These are phyloP conservation scores for Archivesica marissinica DNA, from an alignment of 1,140 invertebrate genomes.

Conservation along the genomic window DNA sequence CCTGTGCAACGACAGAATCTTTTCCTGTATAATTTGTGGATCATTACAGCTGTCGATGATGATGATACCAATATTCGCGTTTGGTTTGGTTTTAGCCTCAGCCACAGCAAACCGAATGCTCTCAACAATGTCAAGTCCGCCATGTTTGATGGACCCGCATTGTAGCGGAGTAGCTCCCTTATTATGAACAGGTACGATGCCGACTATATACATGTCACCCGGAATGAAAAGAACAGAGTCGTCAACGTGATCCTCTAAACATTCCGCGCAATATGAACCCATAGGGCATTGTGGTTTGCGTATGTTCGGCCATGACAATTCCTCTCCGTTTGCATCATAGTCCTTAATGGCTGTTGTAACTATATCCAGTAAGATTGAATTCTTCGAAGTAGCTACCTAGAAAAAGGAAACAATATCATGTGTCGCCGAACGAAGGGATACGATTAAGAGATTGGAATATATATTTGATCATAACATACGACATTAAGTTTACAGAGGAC, in stretches of 20 bases:
- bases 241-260: background rate
- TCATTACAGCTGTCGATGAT: constrained; percentile 61
- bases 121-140: constrained; percentile 48
- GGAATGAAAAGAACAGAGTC: background rate
- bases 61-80: constrained; percentile 39
- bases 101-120: constrained; percentile 37
- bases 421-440: too few relatives aligned
- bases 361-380: background rate
- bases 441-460: too few relatives aligned
- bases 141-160: constrained; percentile 50
- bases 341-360: background rate
- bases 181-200: constrained; percentile 46
- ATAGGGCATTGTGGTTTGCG: constrained; percentile 47
- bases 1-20: constrained; percentile 36
- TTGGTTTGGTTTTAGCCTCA: constrained; percentile 13
- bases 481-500: background rate
- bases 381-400: constrained; percentile 16
- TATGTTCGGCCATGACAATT: constrained; percentile 11
- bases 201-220: constrained; percentile 58
- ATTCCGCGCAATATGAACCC: constrained; percentile 15
- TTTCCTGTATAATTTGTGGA: constrained; percentile 55
- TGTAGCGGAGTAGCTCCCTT: constrained; percentile 2
- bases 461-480: too few relatives aligned
- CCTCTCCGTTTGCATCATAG: constrained; percentile 23
- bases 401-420: background rate